These are phyloP conservation scores for Sisyra terminalis DNA, from an alignment of 2,888 invertebrate genomes.

Conservation along the genomic window DNA sequence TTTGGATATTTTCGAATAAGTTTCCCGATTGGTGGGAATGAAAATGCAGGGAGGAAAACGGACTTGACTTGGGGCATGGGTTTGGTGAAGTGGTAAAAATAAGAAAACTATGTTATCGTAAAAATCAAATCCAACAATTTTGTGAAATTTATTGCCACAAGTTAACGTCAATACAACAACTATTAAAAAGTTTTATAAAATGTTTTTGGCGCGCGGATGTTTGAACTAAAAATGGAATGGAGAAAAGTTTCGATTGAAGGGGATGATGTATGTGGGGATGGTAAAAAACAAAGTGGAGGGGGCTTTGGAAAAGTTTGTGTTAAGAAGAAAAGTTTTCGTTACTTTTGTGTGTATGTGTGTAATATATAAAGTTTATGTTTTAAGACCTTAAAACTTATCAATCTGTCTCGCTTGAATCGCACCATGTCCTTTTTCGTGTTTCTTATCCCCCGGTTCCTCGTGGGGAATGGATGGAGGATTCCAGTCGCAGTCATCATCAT, in stretches of 20 bases:
- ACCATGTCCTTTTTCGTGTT: not conserved
- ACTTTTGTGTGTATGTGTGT: conserved; percentile 8
- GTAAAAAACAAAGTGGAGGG: too few species aligned
- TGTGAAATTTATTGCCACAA: conserved; percentile 8
- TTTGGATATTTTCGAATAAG: too few species aligned
- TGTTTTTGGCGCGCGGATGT: conserved; percentile 4
- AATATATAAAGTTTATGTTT: conserved; percentile 8
- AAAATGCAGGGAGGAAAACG: too few species aligned
- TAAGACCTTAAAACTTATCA: conserved; percentile 10
- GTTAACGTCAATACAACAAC: conserved; percentile 10
- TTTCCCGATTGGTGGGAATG: too few species aligned
- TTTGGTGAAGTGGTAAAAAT: not conserved
- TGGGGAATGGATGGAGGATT: not conserved
- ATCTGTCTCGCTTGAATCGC: conserved; percentile 6
- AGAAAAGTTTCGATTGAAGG: too few species aligned
- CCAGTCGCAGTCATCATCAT: conserved; percentile 3
- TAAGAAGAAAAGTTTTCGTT: conserved; percentile 8
- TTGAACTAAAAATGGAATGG: too few species aligned
- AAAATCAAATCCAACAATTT: conserved; percentile 9
- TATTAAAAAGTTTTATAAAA: conserved; percentile 10
- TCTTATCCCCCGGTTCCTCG: conserved; percentile 2
- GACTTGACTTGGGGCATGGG: too few species aligned
- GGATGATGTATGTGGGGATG: too few species aligned
- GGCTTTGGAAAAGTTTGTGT: too few species aligned
- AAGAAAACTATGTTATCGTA: conserved; percentile 6